Percentiles rank a stretch among this genome's conserved stretches.
Conservation (phyloP, 1,140 invertebrate species). For the Bombus picipes region DNA sequence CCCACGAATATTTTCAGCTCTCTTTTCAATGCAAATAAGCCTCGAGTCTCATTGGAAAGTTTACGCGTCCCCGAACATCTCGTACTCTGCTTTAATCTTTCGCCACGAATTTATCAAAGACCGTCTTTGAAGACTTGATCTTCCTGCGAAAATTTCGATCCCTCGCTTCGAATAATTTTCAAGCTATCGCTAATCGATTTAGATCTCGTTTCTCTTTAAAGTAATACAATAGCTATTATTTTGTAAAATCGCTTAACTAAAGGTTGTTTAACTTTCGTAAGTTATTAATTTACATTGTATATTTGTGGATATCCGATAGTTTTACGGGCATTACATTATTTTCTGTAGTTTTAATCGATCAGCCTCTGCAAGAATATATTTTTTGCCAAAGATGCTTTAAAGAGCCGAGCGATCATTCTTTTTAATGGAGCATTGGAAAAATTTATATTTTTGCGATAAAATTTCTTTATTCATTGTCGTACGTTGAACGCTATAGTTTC, state of each 20-base stretch:
- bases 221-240: not conserved
- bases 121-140: not conserved
- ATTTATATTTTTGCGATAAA: too few species aligned
- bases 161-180: not conserved
- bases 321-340: too few species aligned
- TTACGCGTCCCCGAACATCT: not conserved
- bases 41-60: constrained; percentile 10
- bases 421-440: too few species aligned
- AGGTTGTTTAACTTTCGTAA: too few species aligned
- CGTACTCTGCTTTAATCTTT: not conserved
- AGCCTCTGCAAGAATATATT: too few species aligned
- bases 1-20: not conserved
- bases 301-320: too few species aligned
- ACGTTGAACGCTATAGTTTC: too few species aligned
- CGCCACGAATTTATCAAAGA: not conserved
- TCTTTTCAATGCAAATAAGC: constrained; percentile 10
- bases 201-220: not conserved
- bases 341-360: too few species aligned
- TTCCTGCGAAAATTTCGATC: not conserved
- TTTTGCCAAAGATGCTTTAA: too few species aligned
- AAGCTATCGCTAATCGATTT: not conserved
- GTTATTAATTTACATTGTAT: too few species aligned
- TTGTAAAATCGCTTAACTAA: not conserved
- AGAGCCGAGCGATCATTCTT: too few species aligned
- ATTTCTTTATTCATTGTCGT: too few species aligned